Percentiles rank a stretch among this genome's conserved stretches.
phyloP scores from a whole-genome alignment of 2,888 invertebrate genomes.

The Galeopsomyia nigrocyanea region DNA sequence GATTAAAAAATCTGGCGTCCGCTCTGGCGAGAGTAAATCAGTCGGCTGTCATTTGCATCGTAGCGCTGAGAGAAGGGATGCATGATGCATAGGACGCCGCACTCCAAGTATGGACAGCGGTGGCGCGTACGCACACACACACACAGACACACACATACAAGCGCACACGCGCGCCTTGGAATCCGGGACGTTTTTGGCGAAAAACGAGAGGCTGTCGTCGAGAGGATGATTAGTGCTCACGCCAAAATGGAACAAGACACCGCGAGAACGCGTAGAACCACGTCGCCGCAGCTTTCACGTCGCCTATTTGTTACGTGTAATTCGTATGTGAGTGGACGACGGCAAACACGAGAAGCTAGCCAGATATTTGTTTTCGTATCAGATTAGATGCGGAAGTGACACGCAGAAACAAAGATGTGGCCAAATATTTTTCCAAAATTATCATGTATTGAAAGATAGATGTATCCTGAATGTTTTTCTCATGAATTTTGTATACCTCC shows the following conservation, averaged over 20 bases:
- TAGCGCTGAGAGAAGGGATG: slow-evolving; percentile 41
- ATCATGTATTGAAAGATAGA: too few species aligned
- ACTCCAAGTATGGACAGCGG: slow-evolving; percentile 38
- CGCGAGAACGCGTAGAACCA: slow-evolving; percentile 41
- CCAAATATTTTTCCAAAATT: background rate
- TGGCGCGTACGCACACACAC: too few species aligned
- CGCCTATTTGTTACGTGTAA: slow-evolving; percentile 57
- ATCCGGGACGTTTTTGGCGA: slow-evolving; percentile 63
- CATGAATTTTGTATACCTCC: too few species aligned
- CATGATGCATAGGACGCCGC: slow-evolving; percentile 20
- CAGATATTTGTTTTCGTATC: slow-evolving; percentile 4
- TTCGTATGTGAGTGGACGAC: slow-evolving; percentile 54
- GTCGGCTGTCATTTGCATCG: slow-evolving; percentile 64
- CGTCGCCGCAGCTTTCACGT: too few species aligned
- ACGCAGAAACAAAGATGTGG: background rate
- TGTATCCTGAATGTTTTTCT: too few species aligned
- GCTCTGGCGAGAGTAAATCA: slow-evolving; percentile 60
- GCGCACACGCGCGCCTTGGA: slow-evolving; percentile 51
- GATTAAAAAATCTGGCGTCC: slow-evolving; percentile 54
- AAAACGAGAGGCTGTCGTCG: slow-evolving; percentile 59
- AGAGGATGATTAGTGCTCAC: slow-evolving; percentile 63
- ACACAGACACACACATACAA: slow-evolving; percentile 12
- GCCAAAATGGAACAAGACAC: slow-evolving; percentile 62
- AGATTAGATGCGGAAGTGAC: background rate
- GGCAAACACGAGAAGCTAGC: slow-evolving; percentile 51